Evolutionary conservation across 64 coral and sea anemone genomes (phyloP), one percentile per base, ranked within the genome.

Genomic region (Acropora tenuis): DNA sequence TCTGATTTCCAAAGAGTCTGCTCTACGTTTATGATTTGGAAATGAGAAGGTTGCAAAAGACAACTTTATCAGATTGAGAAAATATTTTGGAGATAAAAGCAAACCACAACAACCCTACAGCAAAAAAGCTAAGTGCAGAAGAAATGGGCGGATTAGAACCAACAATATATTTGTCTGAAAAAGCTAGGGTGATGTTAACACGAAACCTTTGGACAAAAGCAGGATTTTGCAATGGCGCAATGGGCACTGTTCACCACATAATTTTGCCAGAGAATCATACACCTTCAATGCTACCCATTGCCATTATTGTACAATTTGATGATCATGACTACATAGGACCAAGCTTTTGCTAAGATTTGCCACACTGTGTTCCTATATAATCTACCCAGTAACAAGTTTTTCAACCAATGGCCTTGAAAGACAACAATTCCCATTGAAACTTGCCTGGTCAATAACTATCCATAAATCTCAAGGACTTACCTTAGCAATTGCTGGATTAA

Each of bases 81-180:
- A 9, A 84, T 79, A 88, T 82, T 88, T 76, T 87, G 2, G 2
- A 81, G 41, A 93, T 88, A 17, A 73, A 88, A 47, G 91, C 85
- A 59, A 30, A 93, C 13, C 84, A 88, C 67, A 80, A 18, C 47
- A 74, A 74, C 68, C 7, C 74, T 49, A 48, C 41, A 76, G 91
- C 83, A 50, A 77, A 92, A 73, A 4, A 76, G 2, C 15, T 87
- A 3, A 87, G 74, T 87, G n/a, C 77, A 57, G 83, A 93, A 74
- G 84, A 93, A n/a, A 88, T 93, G 91, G 91, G 91, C 7, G 84
- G 91, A 2, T 57, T 88, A 79, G 60, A 93, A 82, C 84, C 84
- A 93, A 82, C 57, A 77, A n/a, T 88, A 50, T 73, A 76, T 76
- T 53, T 88, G 10, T 18, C 65, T 50, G 77, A 45, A 61, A 74